Base-by-base conservation (phyloP, 2,113 vertebrate genomes). In the Passerina amoena region DNA sequence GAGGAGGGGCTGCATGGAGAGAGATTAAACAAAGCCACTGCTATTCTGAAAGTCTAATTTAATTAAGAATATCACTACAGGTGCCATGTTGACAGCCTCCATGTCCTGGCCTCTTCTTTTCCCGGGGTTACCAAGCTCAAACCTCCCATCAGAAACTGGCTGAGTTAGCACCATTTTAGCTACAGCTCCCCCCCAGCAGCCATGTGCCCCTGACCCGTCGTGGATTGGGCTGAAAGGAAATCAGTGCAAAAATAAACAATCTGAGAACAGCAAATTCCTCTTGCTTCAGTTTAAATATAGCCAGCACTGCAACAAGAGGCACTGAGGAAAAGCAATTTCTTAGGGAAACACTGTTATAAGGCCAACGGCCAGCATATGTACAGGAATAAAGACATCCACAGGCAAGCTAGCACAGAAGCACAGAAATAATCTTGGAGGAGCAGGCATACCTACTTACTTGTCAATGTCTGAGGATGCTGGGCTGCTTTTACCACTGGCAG, bases 371-470 rank as follows among this genome's bases (percentile, higher is more conserved):
- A 64, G 86, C 64, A 50, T 25, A 68, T 72, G 47, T 8, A 50
- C 30, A 42, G 53, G 61, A 79, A 77, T 69, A 86, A 60, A 94
- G 82, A 47, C 57, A 82, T 72, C 78, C 56, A 57, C 4, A 57
- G 48, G 20, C 57, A 50, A 88, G 66, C n/a, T 37, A 51, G 54
- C 56, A 81, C 2, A 5, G 71, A 81, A 51, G 51, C 47, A 69
- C 3, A 37, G 77, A 84, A 88, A 71, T 50, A 81, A 76, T 38
- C 38, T 60, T 20, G 3, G n/a, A 90, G 64, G 59, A 94, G 37
- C 59, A 83, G 92, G 84, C 82, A 64, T 69, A 91, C 91, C 82
- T 96, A 98, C 98, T 97, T 97, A 99, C 99, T 97, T 98, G 95
- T 90, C 96, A 97, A 37, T 69, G 76, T 92, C 96, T 81, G 80